Evolutionary conservation across 2,113 vertebrate genomes (phyloP).

Genomic region (Mustelus asterias): DNA sequence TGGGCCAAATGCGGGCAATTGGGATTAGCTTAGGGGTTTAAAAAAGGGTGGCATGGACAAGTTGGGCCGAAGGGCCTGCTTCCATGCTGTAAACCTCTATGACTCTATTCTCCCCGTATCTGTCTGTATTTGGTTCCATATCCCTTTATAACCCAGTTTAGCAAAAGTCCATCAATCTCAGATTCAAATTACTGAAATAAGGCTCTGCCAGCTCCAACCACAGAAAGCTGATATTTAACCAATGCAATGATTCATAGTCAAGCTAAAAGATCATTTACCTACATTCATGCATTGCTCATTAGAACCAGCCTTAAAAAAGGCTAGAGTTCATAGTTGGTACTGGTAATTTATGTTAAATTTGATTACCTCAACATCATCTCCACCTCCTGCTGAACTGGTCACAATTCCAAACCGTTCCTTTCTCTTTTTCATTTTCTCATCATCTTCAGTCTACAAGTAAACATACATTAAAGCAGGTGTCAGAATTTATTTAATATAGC

Average conservation of each 20-base stretch:
- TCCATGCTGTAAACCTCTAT: too few species aligned
- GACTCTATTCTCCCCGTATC: too few species aligned
- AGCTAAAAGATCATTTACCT: neutral
- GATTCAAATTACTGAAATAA: neutral
- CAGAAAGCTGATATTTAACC: neutral
- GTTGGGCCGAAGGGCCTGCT: too few species aligned
- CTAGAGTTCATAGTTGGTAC: neutral
- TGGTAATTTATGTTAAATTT: neutral
- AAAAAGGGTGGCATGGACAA: too few species aligned
- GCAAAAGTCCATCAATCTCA: neutral
- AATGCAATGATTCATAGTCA: neutral
- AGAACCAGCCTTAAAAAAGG: neutral
- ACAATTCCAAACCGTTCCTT: slow-evolving; percentile 82
- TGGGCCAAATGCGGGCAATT: too few species aligned
- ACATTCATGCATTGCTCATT: neutral
- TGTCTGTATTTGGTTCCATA: too few species aligned
- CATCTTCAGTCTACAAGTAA: slow-evolving; percentile 69
- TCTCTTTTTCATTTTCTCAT: slow-evolving; percentile 86
- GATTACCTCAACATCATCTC: slow-evolving; percentile 70
- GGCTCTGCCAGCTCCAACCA: neutral
- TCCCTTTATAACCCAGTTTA: neutral
- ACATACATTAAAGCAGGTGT: neutral
- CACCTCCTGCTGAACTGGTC: slow-evolving; percentile 54
- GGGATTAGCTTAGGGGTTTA: too few species aligned
- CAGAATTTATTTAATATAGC: neutral